Conservation (phyloP, 2,888 invertebrate genomes). For the Hanleya hanleyi region DNA sequence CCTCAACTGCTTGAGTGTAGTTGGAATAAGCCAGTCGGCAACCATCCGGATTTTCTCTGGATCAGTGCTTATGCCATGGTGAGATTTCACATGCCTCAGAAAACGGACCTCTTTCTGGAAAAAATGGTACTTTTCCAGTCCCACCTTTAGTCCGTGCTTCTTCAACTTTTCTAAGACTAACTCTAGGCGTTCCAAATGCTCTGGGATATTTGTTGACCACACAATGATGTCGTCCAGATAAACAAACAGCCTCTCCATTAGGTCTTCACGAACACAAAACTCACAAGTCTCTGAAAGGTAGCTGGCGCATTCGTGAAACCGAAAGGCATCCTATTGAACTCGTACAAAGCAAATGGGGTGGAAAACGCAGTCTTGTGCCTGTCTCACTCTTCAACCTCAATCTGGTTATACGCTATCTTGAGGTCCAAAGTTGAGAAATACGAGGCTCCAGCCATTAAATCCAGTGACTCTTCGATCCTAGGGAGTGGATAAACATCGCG, state of each 20-base stretch:
- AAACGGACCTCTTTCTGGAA: constrained; percentile 27
- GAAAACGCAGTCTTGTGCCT: constrained; percentile 36
- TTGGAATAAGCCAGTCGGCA: constrained; percentile 25
- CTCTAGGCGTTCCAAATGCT: constrained; percentile 26
- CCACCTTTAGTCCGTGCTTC: constrained; percentile 32
- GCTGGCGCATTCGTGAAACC: constrained; percentile 15
- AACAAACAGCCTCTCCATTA: constrained; percentile 21
- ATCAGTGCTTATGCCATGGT: constrained; percentile 18
- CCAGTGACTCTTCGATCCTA: constrained; percentile 35
- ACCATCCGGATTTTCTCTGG: constrained; percentile 18
- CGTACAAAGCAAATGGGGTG: constrained; percentile 26
- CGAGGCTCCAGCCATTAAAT: constrained; percentile 22
- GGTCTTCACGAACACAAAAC: constrained; percentile 22
- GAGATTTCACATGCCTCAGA: constrained; percentile 33
- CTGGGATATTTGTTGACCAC: constrained; percentile 23
- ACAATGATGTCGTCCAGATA: constrained; percentile 24
- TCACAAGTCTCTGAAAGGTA: constrained; percentile 29
- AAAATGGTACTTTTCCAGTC: constrained; percentile 30
- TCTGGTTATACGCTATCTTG: constrained; percentile 2
- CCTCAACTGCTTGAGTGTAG: constrained; percentile 17
- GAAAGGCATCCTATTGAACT: too few relatives aligned
- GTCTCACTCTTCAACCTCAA: constrained; percentile 27
- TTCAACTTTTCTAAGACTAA: constrained; percentile 19
- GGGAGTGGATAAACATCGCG: too few relatives aligned
- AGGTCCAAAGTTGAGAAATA: constrained; percentile 32